These are phyloP conservation scores for Lycodopsis pacificus DNA, from an alignment of 2,797 vertebrate species.

Conservation along the genomic window DNA sequence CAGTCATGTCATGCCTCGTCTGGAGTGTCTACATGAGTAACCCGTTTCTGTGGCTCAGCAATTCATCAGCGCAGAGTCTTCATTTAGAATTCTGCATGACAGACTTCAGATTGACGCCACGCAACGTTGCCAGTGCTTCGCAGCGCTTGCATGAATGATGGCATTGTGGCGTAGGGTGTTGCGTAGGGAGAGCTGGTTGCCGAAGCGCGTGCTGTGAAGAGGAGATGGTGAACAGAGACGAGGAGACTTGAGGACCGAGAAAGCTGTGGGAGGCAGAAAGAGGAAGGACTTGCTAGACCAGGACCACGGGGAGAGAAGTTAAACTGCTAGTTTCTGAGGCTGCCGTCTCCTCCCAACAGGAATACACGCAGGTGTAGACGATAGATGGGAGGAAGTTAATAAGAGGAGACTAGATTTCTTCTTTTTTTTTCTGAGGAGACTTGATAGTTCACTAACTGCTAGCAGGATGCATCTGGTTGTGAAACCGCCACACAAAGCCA, in stretches of 20 bases:
- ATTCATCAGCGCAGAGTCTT: slow-evolving; percentile 52
- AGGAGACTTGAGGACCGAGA: slow-evolving; percentile 16
- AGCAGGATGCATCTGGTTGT: slow-evolving; percentile 81
- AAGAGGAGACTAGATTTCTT: background rate
- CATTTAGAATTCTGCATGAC: slow-evolving; percentile 63
- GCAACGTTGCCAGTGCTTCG: slow-evolving; percentile 53
- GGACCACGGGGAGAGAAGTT: slow-evolving; percentile 17
- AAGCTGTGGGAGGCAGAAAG: slow-evolving; percentile 18
- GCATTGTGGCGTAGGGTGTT: slow-evolving; percentile 62
- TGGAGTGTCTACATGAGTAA: slow-evolving; percentile 13
- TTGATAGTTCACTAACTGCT: background rate
- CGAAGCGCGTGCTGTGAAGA: slow-evolving; percentile 45
- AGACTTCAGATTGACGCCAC: slow-evolving; percentile 57
- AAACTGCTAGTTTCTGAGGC: background rate
- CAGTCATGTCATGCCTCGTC: slow-evolving; percentile 54
- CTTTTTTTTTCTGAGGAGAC: slow-evolving; percentile 7
- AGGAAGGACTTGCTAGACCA: slow-evolving; percentile 2
- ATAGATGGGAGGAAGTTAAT: background rate
- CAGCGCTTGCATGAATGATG: slow-evolving; percentile 64
- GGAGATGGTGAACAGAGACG: slow-evolving; percentile 44
- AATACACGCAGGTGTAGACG: background rate
- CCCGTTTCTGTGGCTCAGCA: slow-evolving; percentile 36
- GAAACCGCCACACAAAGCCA: slow-evolving; percentile 68
- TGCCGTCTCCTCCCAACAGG: background rate
- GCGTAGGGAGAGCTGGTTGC: slow-evolving; percentile 51